phyloP scores from a whole-genome alignment of 2,113 vertebrate species.

The Spheniscus mendiculus region DNA sequence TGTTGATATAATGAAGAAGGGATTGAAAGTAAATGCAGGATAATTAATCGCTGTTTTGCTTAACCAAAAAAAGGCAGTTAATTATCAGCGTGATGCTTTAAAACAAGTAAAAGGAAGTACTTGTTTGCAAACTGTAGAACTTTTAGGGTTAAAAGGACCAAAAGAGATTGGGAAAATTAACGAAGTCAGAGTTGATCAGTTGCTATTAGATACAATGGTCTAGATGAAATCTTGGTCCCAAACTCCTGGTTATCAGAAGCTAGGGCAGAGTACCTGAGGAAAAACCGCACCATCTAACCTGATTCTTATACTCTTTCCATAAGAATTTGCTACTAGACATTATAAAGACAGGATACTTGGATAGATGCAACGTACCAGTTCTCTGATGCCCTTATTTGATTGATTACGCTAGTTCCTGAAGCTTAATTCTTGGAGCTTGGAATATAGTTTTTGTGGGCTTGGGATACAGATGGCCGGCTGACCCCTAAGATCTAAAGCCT shows the following conservation, averaged over 20 bases:
- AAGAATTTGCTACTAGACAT: background rate
- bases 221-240: background rate
- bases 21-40: background rate
- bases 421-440: background rate
- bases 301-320: background rate
- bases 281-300: background rate
- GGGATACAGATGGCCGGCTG: background rate
- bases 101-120: background rate
- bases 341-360: background rate
- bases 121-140: background rate
- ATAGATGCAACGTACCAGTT: background rate
- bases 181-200: background rate
- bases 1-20: background rate
- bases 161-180: background rate
- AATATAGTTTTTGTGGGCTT: background rate
- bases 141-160: background rate
- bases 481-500: background rate
- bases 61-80: background rate
- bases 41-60: background rate
- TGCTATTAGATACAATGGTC: background rate
- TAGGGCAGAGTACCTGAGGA: background rate
- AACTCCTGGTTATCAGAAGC: background rate
- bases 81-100: background rate
- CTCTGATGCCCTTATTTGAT: background rate
- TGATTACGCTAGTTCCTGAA: background rate